Base-by-base conservation (phyloP, 2,888 invertebrate species). In the Phlogophora meticulosa region DNA sequence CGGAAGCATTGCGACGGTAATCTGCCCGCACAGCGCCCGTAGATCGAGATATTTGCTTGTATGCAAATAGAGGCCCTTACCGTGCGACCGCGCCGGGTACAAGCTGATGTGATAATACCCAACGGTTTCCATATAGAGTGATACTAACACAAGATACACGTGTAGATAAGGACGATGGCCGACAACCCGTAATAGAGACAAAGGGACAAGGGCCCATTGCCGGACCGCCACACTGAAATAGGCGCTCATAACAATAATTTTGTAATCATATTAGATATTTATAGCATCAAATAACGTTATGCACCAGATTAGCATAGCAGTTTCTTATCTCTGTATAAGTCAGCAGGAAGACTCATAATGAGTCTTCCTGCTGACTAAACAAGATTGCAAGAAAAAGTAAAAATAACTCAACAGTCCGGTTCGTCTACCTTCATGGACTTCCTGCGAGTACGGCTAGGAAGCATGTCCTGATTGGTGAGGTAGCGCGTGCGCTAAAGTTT, bases 21-120 rank as follows among this genome's bases (percentile, higher is more conserved):
- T 93, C 93, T 91, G 90, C 90, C 85, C 78, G 86, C 87, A 77
- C 87, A 87, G 90, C 89, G 88, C 87, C 85, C 87, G 87, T 84
- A 91, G 91, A 94, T 94, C 94, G 91, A 90, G 93, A 94, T 94
- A 92, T 92, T 92, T 92, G 88, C 94, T 94, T 95, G 94, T 95
- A 95, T 95, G 95, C 94, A 92, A 94, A 95, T 95, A 84, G 87
- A 82, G 88, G 87, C 91, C 91, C 91, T 93, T 93, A 92, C 92
- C 93, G 92, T 93, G 93, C 92, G 92, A 92, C 93, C 87, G 88
- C 86, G 88, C 84, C 79, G 84, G 80, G 81, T 84, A 88, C 90
- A 89, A 86, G 81, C 90, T 93, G 94, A 95, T 94, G 94, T 93
- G 93, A 94, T 95, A 94, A 94, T 94, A 94, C 92, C 84, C 85